phyloP scores from a whole-genome alignment of 2,797 vertebrate genomes.

The Simalia tracyae region DNA sequence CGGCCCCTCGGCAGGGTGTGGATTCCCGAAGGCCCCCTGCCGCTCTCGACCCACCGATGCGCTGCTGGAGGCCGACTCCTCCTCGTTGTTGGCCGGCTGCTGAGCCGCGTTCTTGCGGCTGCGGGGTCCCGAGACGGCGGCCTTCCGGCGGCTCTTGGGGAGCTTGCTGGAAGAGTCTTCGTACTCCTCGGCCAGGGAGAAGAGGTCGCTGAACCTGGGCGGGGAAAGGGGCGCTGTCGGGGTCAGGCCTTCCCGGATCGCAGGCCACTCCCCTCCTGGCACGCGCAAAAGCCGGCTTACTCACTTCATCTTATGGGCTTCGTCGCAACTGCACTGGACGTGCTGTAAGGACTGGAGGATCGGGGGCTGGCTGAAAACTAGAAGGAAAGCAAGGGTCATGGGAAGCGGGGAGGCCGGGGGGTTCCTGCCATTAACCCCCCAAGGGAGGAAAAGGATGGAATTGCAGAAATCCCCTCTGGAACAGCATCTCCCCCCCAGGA shows the following conservation, averaged over 20 bases:
- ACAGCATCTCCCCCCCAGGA: neutral
- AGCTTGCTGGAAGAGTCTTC: constrained; percentile 91
- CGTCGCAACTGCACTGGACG: constrained; percentile 95
- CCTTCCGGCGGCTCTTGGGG: constrained; percentile 88
- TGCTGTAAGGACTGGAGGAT: constrained; percentile 86
- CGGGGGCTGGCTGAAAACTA: constrained; percentile 80
- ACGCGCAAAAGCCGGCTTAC: neutral
- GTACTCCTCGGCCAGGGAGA: constrained; percentile 90
- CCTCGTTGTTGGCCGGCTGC: constrained; percentile 86
- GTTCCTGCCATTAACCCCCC: too few species aligned
- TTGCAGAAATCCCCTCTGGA: too few species aligned
- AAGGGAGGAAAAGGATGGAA: too few species aligned
- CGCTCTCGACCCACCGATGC: constrained; percentile 79
- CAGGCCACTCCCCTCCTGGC: neutral
- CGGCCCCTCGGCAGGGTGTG: neutral
- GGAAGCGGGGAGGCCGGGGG: too few species aligned
- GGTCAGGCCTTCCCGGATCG: neutral
- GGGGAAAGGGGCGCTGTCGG: too few species aligned
- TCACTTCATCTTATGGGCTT: constrained; percentile 95
- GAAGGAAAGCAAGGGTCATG: accelerated
- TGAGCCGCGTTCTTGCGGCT: constrained; percentile 85
- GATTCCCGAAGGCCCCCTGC: accelerated
- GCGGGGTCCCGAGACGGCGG: constrained; percentile 83
- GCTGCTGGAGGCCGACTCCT: constrained; percentile 88
- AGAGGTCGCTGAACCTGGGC: constrained; percentile 90